These are phyloP conservation scores for Synanceia verrucosa DNA, from an alignment of 2,797 vertebrate species.

Conservation along the genomic window DNA sequence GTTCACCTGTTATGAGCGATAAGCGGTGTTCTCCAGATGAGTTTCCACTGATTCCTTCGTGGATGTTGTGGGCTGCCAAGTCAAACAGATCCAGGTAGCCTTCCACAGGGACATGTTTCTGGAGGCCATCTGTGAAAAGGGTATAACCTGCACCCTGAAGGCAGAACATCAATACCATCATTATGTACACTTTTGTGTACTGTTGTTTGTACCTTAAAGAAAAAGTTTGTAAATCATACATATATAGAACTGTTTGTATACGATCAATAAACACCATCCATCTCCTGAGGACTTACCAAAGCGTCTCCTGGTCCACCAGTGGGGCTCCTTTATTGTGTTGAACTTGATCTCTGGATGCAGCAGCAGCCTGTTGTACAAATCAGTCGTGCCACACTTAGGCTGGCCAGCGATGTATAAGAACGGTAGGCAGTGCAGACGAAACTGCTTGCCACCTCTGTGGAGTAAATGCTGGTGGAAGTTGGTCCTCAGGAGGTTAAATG, in stretches of 20 bases:
- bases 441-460: slow-evolving; percentile 77
- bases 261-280: not conserved
- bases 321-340: slow-evolving; percentile 93
- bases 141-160: slow-evolving; percentile 85
- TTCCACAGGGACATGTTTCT: slow-evolving; percentile 88
- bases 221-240: too few relatives aligned
- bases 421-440: slow-evolving; percentile 91
- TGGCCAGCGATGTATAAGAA: slow-evolving; percentile 96
- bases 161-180: slow-evolving; percentile 6
- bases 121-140: slow-evolving; percentile 87
- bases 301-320: slow-evolving; percentile 97
- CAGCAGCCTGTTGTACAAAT: slow-evolving; percentile 90
- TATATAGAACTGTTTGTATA: too few relatives aligned
- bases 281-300: slow-evolving; percentile 82
- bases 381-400: slow-evolving; percentile 96
- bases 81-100: slow-evolving; percentile 97
- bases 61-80: slow-evolving; percentile 90
- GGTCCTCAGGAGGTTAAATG: slow-evolving; percentile 84
- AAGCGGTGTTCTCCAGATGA: slow-evolving; percentile 59
- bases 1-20: slow-evolving; percentile 87
- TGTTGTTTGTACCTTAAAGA: too few relatives aligned
- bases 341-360: slow-evolving; percentile 91
- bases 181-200: not conserved
- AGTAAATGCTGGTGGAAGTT: slow-evolving; percentile 86
- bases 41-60: slow-evolving; percentile 82